phyloP scores from a whole-genome alignment of 2,888 invertebrate genomes.

The Bursaphelenchus okinawaensis region DNA sequence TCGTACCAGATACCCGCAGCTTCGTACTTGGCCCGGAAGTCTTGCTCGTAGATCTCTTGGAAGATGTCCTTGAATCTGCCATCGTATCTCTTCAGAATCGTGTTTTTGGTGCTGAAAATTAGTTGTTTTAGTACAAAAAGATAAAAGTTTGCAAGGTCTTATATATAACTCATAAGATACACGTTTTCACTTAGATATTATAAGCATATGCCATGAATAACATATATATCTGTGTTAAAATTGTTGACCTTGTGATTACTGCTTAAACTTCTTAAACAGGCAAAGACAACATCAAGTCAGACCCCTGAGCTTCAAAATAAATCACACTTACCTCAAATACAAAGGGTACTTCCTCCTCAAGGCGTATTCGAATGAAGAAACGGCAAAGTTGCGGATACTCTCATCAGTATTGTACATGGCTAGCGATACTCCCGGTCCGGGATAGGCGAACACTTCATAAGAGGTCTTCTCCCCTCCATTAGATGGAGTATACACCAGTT shows the following conservation, averaged over 20 bases:
- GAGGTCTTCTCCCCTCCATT: conserved; percentile 26
- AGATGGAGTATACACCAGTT: conserved; percentile 27
- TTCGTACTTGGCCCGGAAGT: conserved; percentile 63
- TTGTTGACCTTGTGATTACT: conserved; percentile 87
- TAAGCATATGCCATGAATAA: too few relatives aligned
- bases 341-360: conserved; percentile 78
- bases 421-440: conserved; percentile 61
- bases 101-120: conserved; percentile 16
- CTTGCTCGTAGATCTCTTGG: conserved; percentile 70
- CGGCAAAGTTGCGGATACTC: conserved; percentile 72
- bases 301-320: too few relatives aligned
- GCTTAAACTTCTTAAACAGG: too few relatives aligned
- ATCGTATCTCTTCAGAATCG: conserved; percentile 66
- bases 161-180: too few relatives aligned
- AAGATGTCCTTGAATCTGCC: conserved; percentile 90
- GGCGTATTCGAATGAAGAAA: conserved; percentile 80
- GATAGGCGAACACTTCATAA: conserved; percentile 18
- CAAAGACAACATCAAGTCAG: too few relatives aligned
- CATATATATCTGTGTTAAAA: conserved; percentile 68
- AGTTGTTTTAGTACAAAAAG: too few relatives aligned
- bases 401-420: conserved; percentile 87
- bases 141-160: too few relatives aligned
- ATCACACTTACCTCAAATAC: too few relatives aligned
- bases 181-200: too few relatives aligned
- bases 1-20: conserved; percentile 89